Conservation (phyloP, 92 coral and sea anemone species). For the Scolanthus callimorphus region DNA sequence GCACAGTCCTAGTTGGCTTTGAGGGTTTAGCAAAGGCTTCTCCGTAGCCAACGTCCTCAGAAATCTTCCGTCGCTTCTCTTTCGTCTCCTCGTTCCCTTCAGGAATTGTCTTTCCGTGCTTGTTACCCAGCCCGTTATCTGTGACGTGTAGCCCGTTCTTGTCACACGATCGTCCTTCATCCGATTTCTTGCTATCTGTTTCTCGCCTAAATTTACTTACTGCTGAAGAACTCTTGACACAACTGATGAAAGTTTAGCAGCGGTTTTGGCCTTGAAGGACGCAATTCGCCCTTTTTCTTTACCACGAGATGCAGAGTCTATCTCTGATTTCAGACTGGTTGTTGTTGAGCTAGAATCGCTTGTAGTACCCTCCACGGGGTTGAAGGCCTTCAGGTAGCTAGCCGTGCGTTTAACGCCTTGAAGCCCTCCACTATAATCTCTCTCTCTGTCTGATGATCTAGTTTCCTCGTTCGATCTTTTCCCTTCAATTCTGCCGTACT, state of each 20-base stretch:
- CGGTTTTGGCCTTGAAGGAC: neutral
- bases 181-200: neutral
- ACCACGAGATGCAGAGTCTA: too few species aligned
- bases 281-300: neutral
- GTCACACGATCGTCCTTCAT: too few species aligned
- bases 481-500: neutral
- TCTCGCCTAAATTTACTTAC: neutral
- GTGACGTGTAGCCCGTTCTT: too few species aligned
- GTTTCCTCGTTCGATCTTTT: neutral
- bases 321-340: too few species aligned
- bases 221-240: neutral
- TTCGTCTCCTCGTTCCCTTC: too few species aligned
- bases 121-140: too few species aligned
- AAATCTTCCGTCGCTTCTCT: too few species aligned
- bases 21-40: too few species aligned
- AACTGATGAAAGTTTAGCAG: slow-evolving; percentile 2
- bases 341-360: too few species aligned
- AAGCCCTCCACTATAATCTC: neutral
- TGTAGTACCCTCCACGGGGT: neutral
- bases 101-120: too few species aligned
- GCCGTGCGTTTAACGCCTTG: neutral
- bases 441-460: neutral
- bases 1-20: too few species aligned
- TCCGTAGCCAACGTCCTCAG: too few species aligned
- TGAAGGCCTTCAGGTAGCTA: neutral